Percentiles rank a stretch among this genome's conserved stretches.
Evolutionary conservation across 2,113 vertebrate species (phyloP).

Genomic region (Brachyistius frenatus): DNA sequence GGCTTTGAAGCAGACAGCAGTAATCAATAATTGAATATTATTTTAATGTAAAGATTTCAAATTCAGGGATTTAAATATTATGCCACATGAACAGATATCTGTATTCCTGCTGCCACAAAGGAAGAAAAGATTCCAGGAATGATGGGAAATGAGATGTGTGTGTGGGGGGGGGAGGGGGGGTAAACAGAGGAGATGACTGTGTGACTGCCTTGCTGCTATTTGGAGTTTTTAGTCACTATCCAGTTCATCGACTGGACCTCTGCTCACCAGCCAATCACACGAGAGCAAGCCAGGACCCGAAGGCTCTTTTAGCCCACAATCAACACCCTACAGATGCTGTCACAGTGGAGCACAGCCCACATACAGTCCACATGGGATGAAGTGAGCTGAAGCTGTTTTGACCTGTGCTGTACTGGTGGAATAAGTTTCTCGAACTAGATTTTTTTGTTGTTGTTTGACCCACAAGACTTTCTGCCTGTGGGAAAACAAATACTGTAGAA

Average conservation of each 20-base stretch:
- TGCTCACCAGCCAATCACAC: constrained; percentile 58
- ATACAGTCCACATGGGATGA: constrained; percentile 49
- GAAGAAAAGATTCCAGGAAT: constrained; percentile 3
- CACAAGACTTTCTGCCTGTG: constrained; percentile 13
- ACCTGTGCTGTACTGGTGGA: constrained; percentile 17
- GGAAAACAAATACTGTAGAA: constrained; percentile 24
- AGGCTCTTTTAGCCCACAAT: constrained; percentile 83
- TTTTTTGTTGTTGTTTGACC: constrained; percentile 1
- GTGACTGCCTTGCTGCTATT: constrained; percentile 71
- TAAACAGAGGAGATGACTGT: constrained; percentile 50
- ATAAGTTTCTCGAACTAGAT: background rate
- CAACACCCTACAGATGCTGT: constrained; percentile 81
- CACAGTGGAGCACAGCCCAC: constrained; percentile 55
- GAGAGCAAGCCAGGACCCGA: constrained; percentile 50
- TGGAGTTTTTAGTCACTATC: constrained; percentile 77
- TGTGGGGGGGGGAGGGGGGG: constrained; percentile 10
- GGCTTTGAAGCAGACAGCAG: constrained; percentile 10
- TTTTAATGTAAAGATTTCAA: background rate
- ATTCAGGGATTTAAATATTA: background rate
- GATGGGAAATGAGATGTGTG: constrained; percentile 20
- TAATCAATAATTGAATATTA: constrained; percentile 16
- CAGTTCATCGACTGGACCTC: constrained; percentile 79
- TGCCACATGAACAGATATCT: no score
- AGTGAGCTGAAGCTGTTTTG: constrained; percentile 31
- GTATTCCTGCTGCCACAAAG: background rate